Evolutionary conservation across 2,113 vertebrate genomes (phyloP).

Genomic region (Gobiocypris rarus): DNA sequence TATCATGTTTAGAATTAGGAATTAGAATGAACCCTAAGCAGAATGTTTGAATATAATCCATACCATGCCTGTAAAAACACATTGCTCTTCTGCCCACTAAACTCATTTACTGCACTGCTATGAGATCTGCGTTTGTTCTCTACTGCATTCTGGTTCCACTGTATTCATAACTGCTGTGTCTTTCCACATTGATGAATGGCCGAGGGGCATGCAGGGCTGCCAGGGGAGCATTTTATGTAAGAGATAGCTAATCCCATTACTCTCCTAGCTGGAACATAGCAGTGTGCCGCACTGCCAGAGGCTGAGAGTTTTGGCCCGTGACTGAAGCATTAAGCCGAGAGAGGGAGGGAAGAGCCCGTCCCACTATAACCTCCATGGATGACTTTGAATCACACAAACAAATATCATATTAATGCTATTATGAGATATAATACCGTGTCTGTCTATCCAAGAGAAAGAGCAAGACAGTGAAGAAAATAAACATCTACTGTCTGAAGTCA

Average conservation of each 20-base stretch:
- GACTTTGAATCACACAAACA: conserved; percentile 2
- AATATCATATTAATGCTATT: conserved; percentile 9
- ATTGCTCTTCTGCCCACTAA: not conserved
- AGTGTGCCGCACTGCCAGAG: not conserved
- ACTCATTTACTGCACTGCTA: not conserved
- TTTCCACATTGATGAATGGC: conserved; percentile 2
- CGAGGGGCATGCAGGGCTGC: not conserved
- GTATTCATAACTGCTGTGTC: conserved; percentile 18
- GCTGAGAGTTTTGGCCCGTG: conserved; percentile 7
- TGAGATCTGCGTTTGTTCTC: not conserved
- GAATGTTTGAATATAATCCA: not conserved
- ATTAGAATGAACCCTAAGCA: not conserved
- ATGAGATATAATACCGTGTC: not conserved
- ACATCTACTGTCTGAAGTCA: not conserved
- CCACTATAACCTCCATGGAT: not conserved
- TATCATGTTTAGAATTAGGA: not conserved
- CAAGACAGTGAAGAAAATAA: not conserved
- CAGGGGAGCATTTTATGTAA: conserved; percentile 47
- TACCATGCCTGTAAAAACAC: not conserved
- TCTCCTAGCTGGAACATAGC: conserved; percentile 29
- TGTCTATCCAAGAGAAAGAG: not conserved
- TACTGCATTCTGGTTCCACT: conserved; percentile 4
- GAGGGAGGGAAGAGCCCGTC: not conserved
- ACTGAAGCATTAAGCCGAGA: not conserved
- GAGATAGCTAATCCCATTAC: conserved; percentile 55